Conservation (phyloP, 2,888 invertebrate species). For the Noctua pronuba region DNA sequence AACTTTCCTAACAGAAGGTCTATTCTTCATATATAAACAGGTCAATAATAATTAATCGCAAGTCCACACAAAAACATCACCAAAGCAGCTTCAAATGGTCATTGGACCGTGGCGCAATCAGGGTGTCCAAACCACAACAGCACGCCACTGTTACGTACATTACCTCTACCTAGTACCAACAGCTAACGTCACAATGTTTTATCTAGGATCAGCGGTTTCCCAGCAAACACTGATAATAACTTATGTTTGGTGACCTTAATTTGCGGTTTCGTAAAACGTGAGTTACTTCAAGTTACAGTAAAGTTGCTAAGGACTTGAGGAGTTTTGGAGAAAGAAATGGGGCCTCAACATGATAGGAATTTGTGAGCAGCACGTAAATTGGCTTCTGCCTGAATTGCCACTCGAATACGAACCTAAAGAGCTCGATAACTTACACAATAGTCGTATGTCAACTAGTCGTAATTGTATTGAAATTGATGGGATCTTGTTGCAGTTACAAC, state of each 20-base stretch:
- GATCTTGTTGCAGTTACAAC: not conserved
- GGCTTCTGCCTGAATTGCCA: not conserved
- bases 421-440: not conserved
- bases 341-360: not conserved
- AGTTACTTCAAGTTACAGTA: conserved; percentile 14
- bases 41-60: not conserved
- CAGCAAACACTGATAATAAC: conserved; percentile 57
- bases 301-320: conserved; percentile 16
- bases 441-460: not conserved
- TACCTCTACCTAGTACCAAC: conserved; percentile 3
- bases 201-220: conserved; percentile 56
- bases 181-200: conserved; percentile 50
- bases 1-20: not conserved
- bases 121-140: conserved; percentile 41
- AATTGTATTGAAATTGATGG: conserved; percentile 1
- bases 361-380: not conserved
- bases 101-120: conserved; percentile 20
- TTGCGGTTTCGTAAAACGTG: conserved; percentile 49
- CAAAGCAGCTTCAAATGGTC: conserved; percentile 33
- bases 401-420: not conserved
- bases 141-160: conserved; percentile 36
- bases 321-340: conserved; percentile 2
- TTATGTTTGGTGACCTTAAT: conserved; percentile 59
- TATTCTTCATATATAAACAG: not conserved
- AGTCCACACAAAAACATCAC: conserved; percentile 27